A percentile compares a stretch with the other conserved stretches of the same genome.
Conservation (phyloP, 2,113 vertebrate species). For the Otus sunia region DNA sequence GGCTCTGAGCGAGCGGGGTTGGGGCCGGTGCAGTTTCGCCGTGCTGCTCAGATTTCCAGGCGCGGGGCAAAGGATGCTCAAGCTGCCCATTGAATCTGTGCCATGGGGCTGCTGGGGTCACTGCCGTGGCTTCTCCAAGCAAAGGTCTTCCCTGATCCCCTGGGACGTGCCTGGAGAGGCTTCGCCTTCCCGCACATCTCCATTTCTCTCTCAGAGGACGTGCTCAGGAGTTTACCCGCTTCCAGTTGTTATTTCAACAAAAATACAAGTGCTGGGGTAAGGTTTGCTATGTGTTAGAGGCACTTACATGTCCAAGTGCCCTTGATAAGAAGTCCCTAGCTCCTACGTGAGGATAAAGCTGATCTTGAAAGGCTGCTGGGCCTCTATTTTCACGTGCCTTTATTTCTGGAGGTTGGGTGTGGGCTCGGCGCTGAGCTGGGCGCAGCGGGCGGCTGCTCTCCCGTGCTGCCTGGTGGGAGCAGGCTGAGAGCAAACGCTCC, state of each 20-base stretch:
- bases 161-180: background rate
- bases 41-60: background rate
- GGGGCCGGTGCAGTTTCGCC: fast-evolving
- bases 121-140: background rate
- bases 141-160: background rate
- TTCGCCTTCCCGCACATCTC: background rate
- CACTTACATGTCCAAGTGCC: background rate
- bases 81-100: background rate
- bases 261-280: background rate
- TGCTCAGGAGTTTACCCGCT: background rate
- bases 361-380: background rate
- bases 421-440: background rate
- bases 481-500: background rate
- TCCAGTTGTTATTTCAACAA: background rate
- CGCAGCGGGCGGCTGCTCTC: background rate
- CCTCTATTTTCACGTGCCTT: fast-evolving
- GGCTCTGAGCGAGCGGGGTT: fast-evolving
- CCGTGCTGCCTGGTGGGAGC: fast-evolving
- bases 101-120: background rate
- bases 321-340: no score
- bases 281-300: background rate
- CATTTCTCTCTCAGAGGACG: fast-evolving
- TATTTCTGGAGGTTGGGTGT: background rate
- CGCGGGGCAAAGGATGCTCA: fast-evolving
- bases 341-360: background rate